A percentile compares a stretch with the other conserved stretches of the same genome.
Conservation (phyloP, 2,113 vertebrate species). For the Amphiprion percula region DNA sequence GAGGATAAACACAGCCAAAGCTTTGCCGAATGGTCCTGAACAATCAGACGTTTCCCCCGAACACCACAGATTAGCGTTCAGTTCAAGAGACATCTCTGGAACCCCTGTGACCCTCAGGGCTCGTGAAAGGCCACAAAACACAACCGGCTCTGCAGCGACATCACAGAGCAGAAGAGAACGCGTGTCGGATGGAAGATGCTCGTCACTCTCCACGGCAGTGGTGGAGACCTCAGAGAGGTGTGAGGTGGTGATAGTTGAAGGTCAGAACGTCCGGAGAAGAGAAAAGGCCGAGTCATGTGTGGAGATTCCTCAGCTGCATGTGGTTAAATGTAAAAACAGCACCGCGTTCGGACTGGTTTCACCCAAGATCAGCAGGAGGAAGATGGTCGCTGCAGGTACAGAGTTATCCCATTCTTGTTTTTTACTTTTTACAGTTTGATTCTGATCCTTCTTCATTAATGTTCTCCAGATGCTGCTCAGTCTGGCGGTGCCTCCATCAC, state of each 20-base stretch:
- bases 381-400: slow-evolving; percentile 85
- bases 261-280: slow-evolving; percentile 65
- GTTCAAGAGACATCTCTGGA: slow-evolving; percentile 36
- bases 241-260: slow-evolving; percentile 84
- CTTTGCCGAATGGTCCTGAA: slow-evolving; percentile 16
- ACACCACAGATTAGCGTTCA: slow-evolving; percentile 18
- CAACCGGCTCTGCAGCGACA: background rate
- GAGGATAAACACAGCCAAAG: background rate
- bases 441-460: background rate
- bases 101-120: slow-evolving; percentile 17
- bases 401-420: background rate
- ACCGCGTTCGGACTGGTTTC: slow-evolving; percentile 85
- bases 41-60: slow-evolving; percentile 25
- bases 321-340: slow-evolving; percentile 86
- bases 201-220: slow-evolving; percentile 79
- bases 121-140: slow-evolving; percentile 38
- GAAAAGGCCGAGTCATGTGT: slow-evolving; percentile 46
- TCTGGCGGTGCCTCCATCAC: slow-evolving; percentile 37
- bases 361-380: slow-evolving; percentile 85
- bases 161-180: slow-evolving; percentile 44
- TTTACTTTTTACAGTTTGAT: too few species aligned
- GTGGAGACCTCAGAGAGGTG: slow-evolving; percentile 85
- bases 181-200: slow-evolving; percentile 60
- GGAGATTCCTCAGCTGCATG: slow-evolving; percentile 82
- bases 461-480: slow-evolving; percentile 70